Percentiles rank a stretch among this genome's conserved stretches.
Evolutionary conservation across 2,797 vertebrate species (phyloP).

Genomic region (Chromis chromis): DNA sequence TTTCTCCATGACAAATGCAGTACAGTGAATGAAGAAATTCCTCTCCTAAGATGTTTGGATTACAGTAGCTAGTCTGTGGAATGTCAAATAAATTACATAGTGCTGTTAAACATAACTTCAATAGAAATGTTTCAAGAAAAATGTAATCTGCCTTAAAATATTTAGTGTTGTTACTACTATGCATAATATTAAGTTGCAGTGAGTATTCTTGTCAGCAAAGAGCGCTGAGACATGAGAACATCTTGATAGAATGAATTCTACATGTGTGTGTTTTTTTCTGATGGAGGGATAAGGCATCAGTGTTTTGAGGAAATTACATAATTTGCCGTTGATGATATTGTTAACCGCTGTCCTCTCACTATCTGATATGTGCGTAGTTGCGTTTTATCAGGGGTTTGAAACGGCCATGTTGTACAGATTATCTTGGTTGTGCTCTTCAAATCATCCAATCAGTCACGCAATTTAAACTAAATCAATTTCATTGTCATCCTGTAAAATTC

Average conservation of each 20-base stretch:
- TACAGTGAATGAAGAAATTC: too few relatives aligned
- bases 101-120: background rate
- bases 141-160: background rate
- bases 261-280: background rate
- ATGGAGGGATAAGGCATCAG: background rate
- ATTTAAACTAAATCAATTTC: background rate
- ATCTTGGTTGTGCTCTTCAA: constrained; percentile 12
- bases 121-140: background rate
- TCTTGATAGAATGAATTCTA: background rate
- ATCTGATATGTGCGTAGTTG: constrained; percentile 8
- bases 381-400: constrained; percentile 15
- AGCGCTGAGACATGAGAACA: background rate
- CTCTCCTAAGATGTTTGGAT: too few relatives aligned
- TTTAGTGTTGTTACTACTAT: background rate
- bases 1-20: background rate
- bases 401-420: background rate
- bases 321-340: constrained; percentile 23
- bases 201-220: background rate
- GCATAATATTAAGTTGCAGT: background rate
- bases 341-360: constrained; percentile 36
- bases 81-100: background rate
- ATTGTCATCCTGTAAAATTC: background rate
- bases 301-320: constrained; percentile 29
- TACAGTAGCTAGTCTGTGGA: background rate
- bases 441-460: background rate